Evolutionary conservation across 1,140 invertebrate genomes (phyloP).

Genomic region (Medauroidea extradentata): DNA sequence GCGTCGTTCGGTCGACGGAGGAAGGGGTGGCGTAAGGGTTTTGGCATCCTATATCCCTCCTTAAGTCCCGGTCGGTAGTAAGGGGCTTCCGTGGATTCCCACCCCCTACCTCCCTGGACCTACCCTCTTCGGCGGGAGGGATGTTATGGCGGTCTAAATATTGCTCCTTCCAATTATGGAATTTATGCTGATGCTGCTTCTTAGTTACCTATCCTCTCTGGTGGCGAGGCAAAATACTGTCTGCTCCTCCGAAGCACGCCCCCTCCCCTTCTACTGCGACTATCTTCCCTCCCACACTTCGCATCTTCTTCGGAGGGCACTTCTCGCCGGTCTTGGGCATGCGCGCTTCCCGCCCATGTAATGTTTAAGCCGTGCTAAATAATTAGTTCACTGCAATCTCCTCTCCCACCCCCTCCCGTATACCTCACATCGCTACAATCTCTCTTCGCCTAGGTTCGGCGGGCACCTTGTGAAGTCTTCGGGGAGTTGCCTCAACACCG

Average conservation of each 20-base stretch:
- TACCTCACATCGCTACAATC: neutral
- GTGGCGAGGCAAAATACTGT: too few species aligned
- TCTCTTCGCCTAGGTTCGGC: too few species aligned
- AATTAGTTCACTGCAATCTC: neutral
- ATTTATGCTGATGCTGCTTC: slow-evolving; percentile 49
- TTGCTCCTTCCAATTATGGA: slow-evolving; percentile 39
- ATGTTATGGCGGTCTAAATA: too few species aligned
- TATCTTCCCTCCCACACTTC: neutral
- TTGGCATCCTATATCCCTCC: too few species aligned
- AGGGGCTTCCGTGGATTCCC: too few species aligned
- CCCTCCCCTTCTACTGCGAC: too few species aligned
- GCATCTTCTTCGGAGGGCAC: neutral
- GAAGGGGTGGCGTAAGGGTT: too few species aligned
- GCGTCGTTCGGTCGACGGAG: neutral
- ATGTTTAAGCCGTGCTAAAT: neutral
- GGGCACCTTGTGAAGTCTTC: slow-evolving; percentile 2
- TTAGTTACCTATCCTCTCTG: slow-evolving; percentile 31
- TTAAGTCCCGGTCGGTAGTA: too few species aligned
- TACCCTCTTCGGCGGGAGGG: neutral
- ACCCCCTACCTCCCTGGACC: neutral
- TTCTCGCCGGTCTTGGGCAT: too few species aligned
- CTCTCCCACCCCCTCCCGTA: neutral
- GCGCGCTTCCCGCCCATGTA: slow-evolving; percentile 2
- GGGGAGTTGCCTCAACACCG: neutral
- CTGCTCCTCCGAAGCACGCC: too few species aligned